Evolutionary conservation across 1,140 invertebrate genomes (phyloP).

Genomic region (Penaeus indicus): DNA sequence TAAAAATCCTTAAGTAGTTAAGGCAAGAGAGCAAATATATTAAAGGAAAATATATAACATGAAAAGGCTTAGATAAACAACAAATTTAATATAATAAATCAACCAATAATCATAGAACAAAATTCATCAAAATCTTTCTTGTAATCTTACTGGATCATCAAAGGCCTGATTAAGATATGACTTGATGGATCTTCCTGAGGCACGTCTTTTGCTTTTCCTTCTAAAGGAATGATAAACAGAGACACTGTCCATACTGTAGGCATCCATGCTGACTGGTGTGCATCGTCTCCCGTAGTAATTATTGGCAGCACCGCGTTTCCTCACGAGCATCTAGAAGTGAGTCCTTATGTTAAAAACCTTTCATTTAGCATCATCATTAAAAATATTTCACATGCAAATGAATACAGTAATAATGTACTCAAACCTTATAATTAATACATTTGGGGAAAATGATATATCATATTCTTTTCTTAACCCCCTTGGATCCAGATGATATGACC

Average conservation of each 20-base stretch:
- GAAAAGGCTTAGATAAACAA: no score
- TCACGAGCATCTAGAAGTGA: slow-evolving; percentile 77
- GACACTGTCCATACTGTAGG: slow-evolving; percentile 89
- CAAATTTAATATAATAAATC: slow-evolving; percentile 58
- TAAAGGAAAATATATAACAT: no score
- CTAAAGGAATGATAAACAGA: slow-evolving; percentile 85
- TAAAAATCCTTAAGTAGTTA: no score
- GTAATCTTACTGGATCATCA: slow-evolving; percentile 82
- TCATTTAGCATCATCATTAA: neutral
- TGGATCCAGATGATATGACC: no score
- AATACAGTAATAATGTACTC: neutral
- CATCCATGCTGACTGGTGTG: slow-evolving; percentile 87
- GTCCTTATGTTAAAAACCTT: neutral
- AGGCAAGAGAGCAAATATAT: no score
- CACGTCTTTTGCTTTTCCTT: slow-evolving; percentile 71
- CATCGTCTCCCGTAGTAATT: slow-evolving; percentile 83
- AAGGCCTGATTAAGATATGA: slow-evolving; percentile 94
- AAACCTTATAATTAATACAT: no score
- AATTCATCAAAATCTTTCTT: neutral
- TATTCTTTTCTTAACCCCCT: no score
- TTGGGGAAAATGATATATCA: no score
- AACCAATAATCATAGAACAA: slow-evolving; percentile 67
- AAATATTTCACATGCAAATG: neutral
- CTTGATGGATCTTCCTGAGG: slow-evolving; percentile 89
- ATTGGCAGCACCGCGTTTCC: slow-evolving; percentile 77